These are phyloP conservation scores for Platyura marginata DNA, from an alignment of 1,140 invertebrate genomes.

Conservation along the genomic window DNA sequence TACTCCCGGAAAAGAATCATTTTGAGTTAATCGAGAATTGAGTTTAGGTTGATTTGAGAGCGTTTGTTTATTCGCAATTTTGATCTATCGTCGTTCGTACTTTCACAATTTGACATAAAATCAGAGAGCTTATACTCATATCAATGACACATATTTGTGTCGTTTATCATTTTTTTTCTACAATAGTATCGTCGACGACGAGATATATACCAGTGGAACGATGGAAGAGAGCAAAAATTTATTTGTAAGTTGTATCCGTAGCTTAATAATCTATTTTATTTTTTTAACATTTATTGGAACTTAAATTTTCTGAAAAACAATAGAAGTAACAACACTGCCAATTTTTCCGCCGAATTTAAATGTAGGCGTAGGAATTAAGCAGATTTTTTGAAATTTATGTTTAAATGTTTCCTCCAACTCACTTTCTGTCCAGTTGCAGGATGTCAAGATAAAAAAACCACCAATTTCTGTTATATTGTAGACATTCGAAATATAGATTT, in stretches of 20 bases:
- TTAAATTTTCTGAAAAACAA: conserved; percentile 45
- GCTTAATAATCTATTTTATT: too few species aligned
- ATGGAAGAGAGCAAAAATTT: too few species aligned
- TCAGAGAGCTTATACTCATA: too few species aligned
- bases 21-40: too few species aligned
- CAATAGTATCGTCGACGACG: too few species aligned
- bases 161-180: neutral
- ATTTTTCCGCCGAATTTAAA: conserved; percentile 72
- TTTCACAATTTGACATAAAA: too few species aligned
- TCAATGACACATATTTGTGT: neutral
- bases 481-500: conserved; percentile 50
- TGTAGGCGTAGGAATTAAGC: conserved; percentile 53
- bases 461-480: conserved; percentile 32
- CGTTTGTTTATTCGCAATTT: too few species aligned
- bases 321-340: conserved; percentile 56
- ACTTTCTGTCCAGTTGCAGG: conserved; percentile 85
- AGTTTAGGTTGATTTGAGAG: too few species aligned
- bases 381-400: conserved; percentile 36
- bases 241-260: too few species aligned
- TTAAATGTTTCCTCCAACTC: conserved; percentile 60
- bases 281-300: conserved; percentile 5
- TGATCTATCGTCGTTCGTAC: too few species aligned
- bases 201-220: too few species aligned
- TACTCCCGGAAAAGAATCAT: too few species aligned
- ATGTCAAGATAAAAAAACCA: conserved; percentile 65